Evolutionary conservation across 2,888 invertebrate genomes (phyloP).

Genomic region (Stramonita haemastoma): DNA sequence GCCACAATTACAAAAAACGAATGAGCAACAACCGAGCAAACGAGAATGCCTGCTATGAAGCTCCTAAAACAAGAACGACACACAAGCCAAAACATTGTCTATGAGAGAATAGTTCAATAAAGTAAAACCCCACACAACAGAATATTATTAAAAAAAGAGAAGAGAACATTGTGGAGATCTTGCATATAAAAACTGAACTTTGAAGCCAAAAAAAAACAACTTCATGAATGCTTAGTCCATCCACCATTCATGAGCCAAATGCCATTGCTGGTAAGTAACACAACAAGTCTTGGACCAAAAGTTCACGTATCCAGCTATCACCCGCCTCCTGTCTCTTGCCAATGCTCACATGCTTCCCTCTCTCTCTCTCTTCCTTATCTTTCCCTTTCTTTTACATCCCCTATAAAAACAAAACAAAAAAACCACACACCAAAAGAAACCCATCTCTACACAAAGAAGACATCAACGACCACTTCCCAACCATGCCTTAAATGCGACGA

Average conservation of each 20-base stretch:
- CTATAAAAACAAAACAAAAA: too few relatives aligned
- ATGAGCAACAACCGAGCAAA: slow-evolving; percentile 2
- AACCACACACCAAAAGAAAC: too few relatives aligned
- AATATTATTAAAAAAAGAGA: background rate
- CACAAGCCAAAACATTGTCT: too few relatives aligned
- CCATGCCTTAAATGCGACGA: too few relatives aligned
- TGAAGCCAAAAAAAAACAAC: background rate
- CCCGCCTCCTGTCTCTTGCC: background rate
- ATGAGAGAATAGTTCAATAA: too few relatives aligned
- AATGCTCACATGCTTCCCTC: background rate
- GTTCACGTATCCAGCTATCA: background rate
- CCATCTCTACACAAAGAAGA: too few relatives aligned
- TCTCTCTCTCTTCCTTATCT: background rate
- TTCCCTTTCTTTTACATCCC: background rate
- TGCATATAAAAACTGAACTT: background rate
- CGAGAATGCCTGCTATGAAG: background rate
- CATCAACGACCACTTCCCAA: too few relatives aligned
- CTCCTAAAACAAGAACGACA: too few relatives aligned
- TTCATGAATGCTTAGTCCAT: too few relatives aligned
- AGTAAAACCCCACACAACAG: too few relatives aligned
- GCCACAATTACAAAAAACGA: background rate
- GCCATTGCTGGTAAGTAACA: background rate
- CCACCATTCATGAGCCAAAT: too few relatives aligned
- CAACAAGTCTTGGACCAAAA: background rate
- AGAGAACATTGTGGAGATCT: background rate